Conservation (phyloP, 2,888 invertebrate species). For the Agriopis aurantiaria region DNA sequence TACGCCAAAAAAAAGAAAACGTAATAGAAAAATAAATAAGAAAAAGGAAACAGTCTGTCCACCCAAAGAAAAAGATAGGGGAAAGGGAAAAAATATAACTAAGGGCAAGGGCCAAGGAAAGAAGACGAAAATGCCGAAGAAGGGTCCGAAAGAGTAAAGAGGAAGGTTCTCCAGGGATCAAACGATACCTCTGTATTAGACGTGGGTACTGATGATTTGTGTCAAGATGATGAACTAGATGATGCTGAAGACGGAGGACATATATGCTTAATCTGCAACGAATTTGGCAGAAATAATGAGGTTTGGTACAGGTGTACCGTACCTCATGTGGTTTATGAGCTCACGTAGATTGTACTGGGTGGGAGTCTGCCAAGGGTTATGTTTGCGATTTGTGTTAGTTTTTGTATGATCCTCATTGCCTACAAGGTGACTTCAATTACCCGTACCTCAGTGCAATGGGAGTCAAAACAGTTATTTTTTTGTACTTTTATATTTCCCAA, state of each 20-base stretch:
- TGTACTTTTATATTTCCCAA: neutral
- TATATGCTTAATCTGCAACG: too few species aligned
- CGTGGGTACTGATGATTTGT: constrained; percentile 6
- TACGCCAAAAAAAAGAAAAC: neutral
- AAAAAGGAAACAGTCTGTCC: too few species aligned
- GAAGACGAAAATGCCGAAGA: neutral
- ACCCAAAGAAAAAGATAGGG: neutral
- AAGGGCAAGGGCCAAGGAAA: neutral
- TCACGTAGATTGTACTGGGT: neutral
- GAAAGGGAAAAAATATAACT: neutral
- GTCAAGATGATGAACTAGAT: too few species aligned
- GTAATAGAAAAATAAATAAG: neutral
- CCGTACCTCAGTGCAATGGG: neutral
- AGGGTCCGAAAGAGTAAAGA: neutral
- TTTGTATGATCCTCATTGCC: neutral
- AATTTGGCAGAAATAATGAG: neutral
- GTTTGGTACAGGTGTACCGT: constrained; percentile 34
- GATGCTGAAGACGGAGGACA: too few species aligned
- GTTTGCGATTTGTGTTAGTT: neutral
- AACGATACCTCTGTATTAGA: constrained; percentile 1
- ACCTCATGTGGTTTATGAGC: constrained; percentile 24
- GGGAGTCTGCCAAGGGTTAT: neutral
- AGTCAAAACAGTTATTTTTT: neutral
- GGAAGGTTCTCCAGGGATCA: neutral
- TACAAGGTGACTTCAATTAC: neutral